Base-by-base conservation (phyloP, 2,888 invertebrate species). In the Hecatera dysodea region DNA sequence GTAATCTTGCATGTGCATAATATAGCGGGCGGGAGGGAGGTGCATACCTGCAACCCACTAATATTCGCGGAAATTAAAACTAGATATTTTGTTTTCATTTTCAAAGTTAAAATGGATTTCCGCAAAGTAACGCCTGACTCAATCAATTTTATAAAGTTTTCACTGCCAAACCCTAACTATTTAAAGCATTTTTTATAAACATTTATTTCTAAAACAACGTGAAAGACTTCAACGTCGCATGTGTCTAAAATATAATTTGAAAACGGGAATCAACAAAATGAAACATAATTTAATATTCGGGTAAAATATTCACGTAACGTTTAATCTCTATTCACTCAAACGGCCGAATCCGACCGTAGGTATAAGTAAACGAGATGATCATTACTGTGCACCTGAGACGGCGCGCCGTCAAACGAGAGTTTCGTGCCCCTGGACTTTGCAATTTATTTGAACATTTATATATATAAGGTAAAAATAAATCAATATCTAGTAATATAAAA, bases 331-430 rank as follows among this genome's bases (percentile, higher is more conserved):
- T 48, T 55, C n/a, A 48, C 53, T 72, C 64, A 69, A 52, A 64
- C 71, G 52, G 39, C n/a, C 42, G 61, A 56, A 78, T 55, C 53
- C 60, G 71, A 55, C 59, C 53, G n/a, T 27, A 73, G 60, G 59
- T 74, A 57, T 74, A 48, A 71, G 75, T 65, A 76, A 84, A 84
- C 70, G 81, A 78, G 80, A 73, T 64, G 68, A 80, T 85, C 68
- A 75, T 81, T 80, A 80, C 66, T 67, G 77, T 77, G 65, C 84
- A 87, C 83, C 83, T 84, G 86, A 67, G 63, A 67, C 61, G n/a
- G 61, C 39, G 11, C 39, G 24, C 50, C 60, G 52, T 50, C 55
- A 22, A 44, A 44, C 39, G 39, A 24, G 57, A 59, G 36, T 53
- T 52, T 56, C n/a, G 19, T 17, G 56, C 42, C 48, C 73, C 19